A percentile compares a stretch with the other conserved stretches of the same genome.
These are phyloP conservation scores for Aldrovandia affinis DNA, from an alignment of 2,797 vertebrate genomes.

Conservation along the genomic window DNA sequence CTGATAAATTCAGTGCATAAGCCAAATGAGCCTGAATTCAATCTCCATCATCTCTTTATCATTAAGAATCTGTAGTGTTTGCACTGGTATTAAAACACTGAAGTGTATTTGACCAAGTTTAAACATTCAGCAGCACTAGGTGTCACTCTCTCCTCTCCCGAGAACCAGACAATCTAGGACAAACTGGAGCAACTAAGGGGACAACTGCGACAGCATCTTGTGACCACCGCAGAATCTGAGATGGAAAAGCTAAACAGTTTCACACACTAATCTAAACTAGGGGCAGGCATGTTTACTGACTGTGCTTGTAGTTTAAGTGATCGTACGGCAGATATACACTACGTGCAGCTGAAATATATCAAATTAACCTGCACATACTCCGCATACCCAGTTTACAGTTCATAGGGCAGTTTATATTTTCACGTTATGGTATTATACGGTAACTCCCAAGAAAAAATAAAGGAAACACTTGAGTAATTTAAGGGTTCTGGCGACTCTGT, in stretches of 20 bases:
- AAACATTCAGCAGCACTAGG: conserved; percentile 9
- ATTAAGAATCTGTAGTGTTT: background rate
- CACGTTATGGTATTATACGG: no score
- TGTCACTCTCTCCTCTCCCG: conserved; percentile 29
- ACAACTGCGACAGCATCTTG: background rate
- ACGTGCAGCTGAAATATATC: background rate
- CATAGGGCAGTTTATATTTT: background rate
- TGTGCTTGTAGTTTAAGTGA: no score
- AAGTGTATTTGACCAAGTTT: background rate
- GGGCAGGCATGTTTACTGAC: background rate
- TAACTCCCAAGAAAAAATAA: no score
- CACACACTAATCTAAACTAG: background rate
- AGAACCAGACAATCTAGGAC: background rate
- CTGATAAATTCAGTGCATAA: background rate
- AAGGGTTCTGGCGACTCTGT: no score
- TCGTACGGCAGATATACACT: no score
- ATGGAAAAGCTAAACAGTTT: background rate
- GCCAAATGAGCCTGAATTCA: background rate
- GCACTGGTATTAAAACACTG: background rate
- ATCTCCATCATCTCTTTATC: background rate
- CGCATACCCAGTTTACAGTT: background rate
- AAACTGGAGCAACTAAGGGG: background rate
- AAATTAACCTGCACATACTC: background rate
- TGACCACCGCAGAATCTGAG: background rate
- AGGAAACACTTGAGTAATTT: no score